Base-by-base conservation (phyloP, 2,797 vertebrate genomes). In the Falco berigora region DNA sequence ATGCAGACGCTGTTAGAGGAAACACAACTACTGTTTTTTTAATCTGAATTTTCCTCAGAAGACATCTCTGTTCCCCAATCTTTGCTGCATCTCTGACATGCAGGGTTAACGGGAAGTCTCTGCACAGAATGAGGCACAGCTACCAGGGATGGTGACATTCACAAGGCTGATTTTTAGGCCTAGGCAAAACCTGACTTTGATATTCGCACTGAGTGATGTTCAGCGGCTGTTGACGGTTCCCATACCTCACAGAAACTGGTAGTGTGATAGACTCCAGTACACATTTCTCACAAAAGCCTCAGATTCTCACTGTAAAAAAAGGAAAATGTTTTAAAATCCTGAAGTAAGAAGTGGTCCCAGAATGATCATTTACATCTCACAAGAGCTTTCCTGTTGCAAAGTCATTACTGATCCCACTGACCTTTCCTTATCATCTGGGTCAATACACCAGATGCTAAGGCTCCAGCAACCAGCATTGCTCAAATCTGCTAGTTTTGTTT, bases 221-320 rank as follows among this genome's bases (percentile, higher is more conserved):
- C 56, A 22, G 36, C n/a, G 47, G 34, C 55, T 79, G 23, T n/a
- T 40, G 47, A 44, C 27, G 7, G 47, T 38, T 71, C 58, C 56
- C 42, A 19, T 40, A 10, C 11, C 12, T 66, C 40, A 52, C 1
- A 8, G 73, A 72, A 46, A 53, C 0, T 0, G 0, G 6, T 7
- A 69, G 24, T 4, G 16, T 34, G n/a, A 67, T 24, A 83, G 73
- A 83, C 71, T 62, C 24, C 47, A 76, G 20, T 8, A 52, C 14
- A 30, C 4, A 12, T 63, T 80, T 76, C n/a, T 88, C 68, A 28
- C 1, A 30, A 50, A 9, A 71, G 8, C 27, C 7, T 72, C 38
- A 49, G 40, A 58, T 58, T 85, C 42, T 44, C 18, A 36, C 27
- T 34, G 13, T 53, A 38, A 76, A 68, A 53, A 73, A 62, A 27